Evolutionary conservation across 1,140 invertebrate genomes (phyloP).

Genomic region (Orchesella cincta): DNA sequence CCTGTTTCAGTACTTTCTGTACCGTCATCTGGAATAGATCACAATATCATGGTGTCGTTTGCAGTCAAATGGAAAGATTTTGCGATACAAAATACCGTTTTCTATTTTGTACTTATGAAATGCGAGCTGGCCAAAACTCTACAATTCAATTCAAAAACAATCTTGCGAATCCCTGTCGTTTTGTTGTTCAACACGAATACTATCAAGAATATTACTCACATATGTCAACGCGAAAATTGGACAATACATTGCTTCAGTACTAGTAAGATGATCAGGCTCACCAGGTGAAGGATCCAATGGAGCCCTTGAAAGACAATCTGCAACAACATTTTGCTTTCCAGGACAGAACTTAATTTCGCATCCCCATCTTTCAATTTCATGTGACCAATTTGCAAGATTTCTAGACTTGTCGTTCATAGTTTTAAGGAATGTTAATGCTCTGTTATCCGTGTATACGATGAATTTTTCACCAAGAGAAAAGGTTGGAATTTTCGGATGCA

Average conservation of each 20-base stretch:
- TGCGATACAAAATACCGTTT: no score
- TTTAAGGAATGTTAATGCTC: conserved; percentile 35
- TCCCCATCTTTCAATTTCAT: conserved; percentile 44
- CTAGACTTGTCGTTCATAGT: neutral
- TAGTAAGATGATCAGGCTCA: conserved; percentile 30
- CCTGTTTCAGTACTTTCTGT: conserved; percentile 56
- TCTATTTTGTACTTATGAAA: conserved; percentile 48
- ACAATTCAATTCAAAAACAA: no score
- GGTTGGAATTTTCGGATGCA: conserved; percentile 38
- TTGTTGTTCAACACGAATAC: no score
- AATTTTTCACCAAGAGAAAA: conserved; percentile 35
- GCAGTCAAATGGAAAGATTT: conserved; percentile 42
- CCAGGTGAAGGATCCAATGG: conserved; percentile 22
- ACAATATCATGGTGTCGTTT: conserved; percentile 29
- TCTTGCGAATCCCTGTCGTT: conserved; percentile 50
- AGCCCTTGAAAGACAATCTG: conserved; percentile 44
- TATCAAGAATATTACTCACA: no score
- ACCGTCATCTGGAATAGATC: conserved; percentile 55
- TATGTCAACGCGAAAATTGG: no score
- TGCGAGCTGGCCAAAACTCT: conserved; percentile 51
- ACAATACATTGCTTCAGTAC: neutral
- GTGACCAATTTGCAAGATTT: conserved; percentile 42
- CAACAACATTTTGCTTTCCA: conserved; percentile 48
- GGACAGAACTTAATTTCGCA: conserved; percentile 51
- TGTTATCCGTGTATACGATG: conserved; percentile 36